Percentiles rank a stretch among this genome's conserved stretches.
Conservation (phyloP, 1,140 invertebrate species). For the Aphaenogaster ashmeadi region DNA sequence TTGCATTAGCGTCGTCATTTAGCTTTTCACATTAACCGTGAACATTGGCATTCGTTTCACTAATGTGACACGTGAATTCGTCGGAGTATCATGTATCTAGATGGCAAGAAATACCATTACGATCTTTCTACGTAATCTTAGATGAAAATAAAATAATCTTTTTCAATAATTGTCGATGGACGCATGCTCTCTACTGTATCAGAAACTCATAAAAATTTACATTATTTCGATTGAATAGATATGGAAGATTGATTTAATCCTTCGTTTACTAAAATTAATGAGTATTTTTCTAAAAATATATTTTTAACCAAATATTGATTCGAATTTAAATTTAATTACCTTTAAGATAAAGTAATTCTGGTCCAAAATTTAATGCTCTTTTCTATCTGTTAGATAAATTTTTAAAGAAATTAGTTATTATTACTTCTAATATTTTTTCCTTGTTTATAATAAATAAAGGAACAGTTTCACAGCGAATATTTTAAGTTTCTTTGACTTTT, state of each 20-base stretch:
- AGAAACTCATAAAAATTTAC: not conserved
- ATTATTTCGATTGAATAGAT: not conserved
- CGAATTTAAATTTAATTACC: not conserved
- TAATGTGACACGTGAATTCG: not conserved
- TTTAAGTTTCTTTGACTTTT: too few relatives aligned
- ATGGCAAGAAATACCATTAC: not conserved
- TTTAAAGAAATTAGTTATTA: too few relatives aligned
- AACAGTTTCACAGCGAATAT: too few relatives aligned
- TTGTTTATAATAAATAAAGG: too few relatives aligned
- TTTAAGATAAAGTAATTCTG: too few relatives aligned
- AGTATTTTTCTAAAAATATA: not conserved
- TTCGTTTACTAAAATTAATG: not conserved
- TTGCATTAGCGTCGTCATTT: constrained; percentile 6
- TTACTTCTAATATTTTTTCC: too few relatives aligned
- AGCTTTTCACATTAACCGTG: not conserved
- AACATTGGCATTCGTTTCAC: constrained; percentile 4
- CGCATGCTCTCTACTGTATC: not conserved
- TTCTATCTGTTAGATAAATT: too few relatives aligned
- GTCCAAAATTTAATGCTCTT: too few relatives aligned
- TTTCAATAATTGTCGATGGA: not conserved
- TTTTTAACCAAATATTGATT: not conserved
- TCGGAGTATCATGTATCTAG: not conserved
- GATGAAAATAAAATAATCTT: not conserved
- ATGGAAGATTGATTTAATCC: not conserved
- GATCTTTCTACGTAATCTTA: not conserved